phyloP scores from a whole-genome alignment of 1,140 invertebrate species.

The Temnothorax curvispinosus region DNA sequence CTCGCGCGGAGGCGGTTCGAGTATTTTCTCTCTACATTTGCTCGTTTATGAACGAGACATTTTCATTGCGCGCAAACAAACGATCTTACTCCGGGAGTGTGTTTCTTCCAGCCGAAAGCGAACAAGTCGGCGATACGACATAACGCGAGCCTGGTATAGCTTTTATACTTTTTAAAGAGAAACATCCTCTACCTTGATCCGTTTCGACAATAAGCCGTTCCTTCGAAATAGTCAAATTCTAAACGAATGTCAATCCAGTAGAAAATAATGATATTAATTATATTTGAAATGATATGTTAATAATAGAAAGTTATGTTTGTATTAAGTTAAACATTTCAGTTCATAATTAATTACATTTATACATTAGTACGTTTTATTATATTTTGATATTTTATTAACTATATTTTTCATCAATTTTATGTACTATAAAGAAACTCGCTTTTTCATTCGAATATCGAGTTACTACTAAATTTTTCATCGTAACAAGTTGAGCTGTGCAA shows the following conservation, averaged over 20 bases:
- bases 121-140: conserved; percentile 19
- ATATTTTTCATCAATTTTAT: background rate
- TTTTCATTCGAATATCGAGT: background rate
- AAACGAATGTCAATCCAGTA: background rate
- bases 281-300: background rate
- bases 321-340: background rate
- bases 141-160: background rate
- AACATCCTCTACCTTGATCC: background rate
- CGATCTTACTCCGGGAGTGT: conserved; percentile 24
- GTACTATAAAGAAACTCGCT: background rate
- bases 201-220: background rate
- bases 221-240: background rate
- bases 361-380: background rate
- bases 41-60: conserved; percentile 54
- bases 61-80: conserved; percentile 41
- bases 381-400: background rate
- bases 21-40: conserved; percentile 54
- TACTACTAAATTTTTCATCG: background rate
- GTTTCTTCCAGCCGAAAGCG: conserved; percentile 34
- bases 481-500: background rate
- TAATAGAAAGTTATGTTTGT: background rate
- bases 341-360: background rate
- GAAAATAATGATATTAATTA: background rate
- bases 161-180: background rate
- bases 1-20: background rate